Conservation (phyloP, 2,797 vertebrate species). For the Orientallactaga sibirica region DNA sequence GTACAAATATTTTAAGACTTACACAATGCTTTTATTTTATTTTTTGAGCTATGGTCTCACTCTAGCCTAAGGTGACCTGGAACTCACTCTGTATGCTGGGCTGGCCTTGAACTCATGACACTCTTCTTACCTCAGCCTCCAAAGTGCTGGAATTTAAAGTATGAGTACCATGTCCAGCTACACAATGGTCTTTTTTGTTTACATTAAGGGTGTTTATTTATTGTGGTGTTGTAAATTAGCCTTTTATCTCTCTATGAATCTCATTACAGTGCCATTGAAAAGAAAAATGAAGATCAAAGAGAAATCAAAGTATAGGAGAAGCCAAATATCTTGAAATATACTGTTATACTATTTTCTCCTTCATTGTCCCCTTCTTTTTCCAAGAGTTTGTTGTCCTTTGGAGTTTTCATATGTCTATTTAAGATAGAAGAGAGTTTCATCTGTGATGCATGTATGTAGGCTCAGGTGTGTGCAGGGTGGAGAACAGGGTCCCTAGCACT, state of each 20-base stretch:
- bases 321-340: background rate
- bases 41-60: background rate
- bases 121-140: too few species aligned
- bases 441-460: background rate
- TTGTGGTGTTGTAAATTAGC: slow-evolving; percentile 6
- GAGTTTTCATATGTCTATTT: background rate
- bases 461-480: background rate
- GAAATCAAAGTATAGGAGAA: background rate
- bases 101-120: too few species aligned
- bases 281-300: background rate
- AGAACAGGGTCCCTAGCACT: background rate
- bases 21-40: background rate
- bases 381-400: background rate
- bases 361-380: too few species aligned
- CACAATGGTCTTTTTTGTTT: too few species aligned
- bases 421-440: background rate
- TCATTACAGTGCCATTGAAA: background rate
- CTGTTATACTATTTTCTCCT: background rate
- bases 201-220: too few species aligned
- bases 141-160: too few species aligned
- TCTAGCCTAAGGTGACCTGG: too few species aligned
- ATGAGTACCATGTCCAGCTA: too few species aligned
- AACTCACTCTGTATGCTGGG: too few species aligned
- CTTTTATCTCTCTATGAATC: background rate
- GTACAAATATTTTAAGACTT: background rate